phyloP scores from a whole-genome alignment of 53 echinoderm and acorn worm genomes.

The Patiria pectinifera region DNA sequence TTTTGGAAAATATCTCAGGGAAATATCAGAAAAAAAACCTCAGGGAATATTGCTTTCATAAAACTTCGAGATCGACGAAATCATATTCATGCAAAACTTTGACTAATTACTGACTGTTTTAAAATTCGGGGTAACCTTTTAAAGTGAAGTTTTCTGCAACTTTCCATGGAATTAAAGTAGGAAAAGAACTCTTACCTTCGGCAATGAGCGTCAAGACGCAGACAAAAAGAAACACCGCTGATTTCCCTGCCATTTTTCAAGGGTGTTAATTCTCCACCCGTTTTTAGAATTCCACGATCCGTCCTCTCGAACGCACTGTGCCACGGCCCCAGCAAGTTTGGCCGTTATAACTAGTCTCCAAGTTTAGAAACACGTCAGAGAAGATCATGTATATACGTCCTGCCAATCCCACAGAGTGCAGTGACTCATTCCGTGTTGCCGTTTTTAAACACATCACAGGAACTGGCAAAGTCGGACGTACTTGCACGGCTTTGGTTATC shows the following conservation, averaged over 20 bases:
- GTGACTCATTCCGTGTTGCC: slow-evolving; percentile 5
- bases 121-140: no score
- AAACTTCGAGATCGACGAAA: no score
- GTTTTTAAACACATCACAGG: neutral
- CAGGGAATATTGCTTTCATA: no score
- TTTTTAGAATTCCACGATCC: neutral
- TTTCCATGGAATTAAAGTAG: neutral
- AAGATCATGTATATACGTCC: neutral
- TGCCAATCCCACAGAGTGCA: neutral
- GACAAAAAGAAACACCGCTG: slow-evolving; percentile 17
- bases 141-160: no score
- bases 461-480: slow-evolving; percentile 7
- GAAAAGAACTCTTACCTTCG: neutral
- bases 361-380: no score
- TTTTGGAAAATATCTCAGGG: no score
- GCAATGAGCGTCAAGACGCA: slow-evolving; percentile 30
- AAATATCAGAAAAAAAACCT: no score
- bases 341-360: no score
- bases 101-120: neutral
- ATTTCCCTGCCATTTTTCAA: slow-evolving; percentile 48
- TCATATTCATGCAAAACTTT: neutral
- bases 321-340: no score
- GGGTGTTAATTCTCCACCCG: neutral
- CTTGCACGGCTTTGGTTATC: slow-evolving; percentile 19
- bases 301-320: neutral